Conservation (phyloP, 2,797 vertebrate genomes). For the Falco rusticolus region DNA sequence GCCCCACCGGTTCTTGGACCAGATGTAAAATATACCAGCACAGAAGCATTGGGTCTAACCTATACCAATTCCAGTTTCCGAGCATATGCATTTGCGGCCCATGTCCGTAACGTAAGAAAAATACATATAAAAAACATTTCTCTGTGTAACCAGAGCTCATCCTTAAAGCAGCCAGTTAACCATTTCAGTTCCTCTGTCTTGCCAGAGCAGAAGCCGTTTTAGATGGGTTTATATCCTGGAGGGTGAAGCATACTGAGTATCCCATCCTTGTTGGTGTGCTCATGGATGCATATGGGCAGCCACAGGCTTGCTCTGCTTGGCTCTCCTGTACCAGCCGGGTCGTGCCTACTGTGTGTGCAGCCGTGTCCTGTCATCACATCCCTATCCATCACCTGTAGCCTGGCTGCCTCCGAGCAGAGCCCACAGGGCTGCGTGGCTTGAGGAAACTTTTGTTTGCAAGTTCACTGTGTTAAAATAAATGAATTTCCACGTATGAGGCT, state of each 20-base stretch:
- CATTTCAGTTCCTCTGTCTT: conserved; percentile 43
- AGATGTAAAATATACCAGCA: conserved; percentile 18
- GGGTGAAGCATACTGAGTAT: no score
- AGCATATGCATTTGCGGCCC: conserved; percentile 53
- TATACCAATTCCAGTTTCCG: conserved; percentile 28
- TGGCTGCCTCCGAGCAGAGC: not conserved
- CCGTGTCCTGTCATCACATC: not conserved
- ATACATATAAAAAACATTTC: not conserved
- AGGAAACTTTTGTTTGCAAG: not conserved
- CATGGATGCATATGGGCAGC: rapidly evolving
- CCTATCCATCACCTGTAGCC: not conserved
- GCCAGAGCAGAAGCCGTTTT: not conserved
- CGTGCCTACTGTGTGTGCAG: rapidly evolving
- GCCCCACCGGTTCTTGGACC: not conserved
- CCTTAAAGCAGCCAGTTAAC: conserved; percentile 63
- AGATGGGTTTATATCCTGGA: not conserved
- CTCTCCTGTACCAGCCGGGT: rapidly evolving
- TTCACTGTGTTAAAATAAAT: conserved; percentile 29
- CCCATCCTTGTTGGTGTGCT: rapidly evolving
- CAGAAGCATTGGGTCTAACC: conserved; percentile 1
- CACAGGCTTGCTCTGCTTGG: not conserved
- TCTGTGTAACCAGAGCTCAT: conserved; percentile 65
- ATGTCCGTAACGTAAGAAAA: conserved; percentile 29
- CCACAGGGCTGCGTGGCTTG: rapidly evolving
- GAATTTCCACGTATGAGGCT: not conserved